Percentiles rank a stretch among this genome's conserved stretches.
Conservation (phyloP, 2,888 invertebrate genomes). For the Cataglyphis cursor region DNA sequence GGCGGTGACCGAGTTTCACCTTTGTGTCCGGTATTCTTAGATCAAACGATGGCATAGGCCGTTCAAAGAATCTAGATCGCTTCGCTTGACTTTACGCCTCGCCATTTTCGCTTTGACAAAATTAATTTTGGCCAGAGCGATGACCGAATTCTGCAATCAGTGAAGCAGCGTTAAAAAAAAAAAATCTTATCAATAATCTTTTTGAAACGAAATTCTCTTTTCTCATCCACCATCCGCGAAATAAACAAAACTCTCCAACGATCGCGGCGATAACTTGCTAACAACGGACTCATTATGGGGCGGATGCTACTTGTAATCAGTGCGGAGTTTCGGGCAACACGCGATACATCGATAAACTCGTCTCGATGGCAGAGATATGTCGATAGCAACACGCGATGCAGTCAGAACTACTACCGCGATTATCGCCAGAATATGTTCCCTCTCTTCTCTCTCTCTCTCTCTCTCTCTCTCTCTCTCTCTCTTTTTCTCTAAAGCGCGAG, state of each 20-base stretch:
- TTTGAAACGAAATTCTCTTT: not conserved
- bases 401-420: not conserved
- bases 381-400: conserved; percentile 35
- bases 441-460: not conserved
- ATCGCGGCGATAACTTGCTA: conserved; percentile 19
- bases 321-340: conserved; percentile 17
- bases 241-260: not conserved
- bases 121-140: conserved; percentile 8
- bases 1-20: conserved; percentile 10
- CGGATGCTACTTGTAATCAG: not conserved
- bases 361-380: conserved; percentile 13
- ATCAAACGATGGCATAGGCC: conserved; percentile 21
- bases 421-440: not conserved
- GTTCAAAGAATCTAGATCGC: conserved; percentile 27
- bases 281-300: conserved; percentile 6
- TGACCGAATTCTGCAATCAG: conserved; percentile 16
- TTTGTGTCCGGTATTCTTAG: conserved; percentile 15
- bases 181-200: not conserved
- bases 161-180: not conserved
- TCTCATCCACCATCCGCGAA: not conserved
- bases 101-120: conserved; percentile 11
- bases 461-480: not conserved
- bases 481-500: not conserved
- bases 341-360: conserved; percentile 39
- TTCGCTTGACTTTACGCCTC: conserved; percentile 14